phyloP scores from a whole-genome alignment of 2,888 invertebrate species.

The Orgyia antiqua region DNA sequence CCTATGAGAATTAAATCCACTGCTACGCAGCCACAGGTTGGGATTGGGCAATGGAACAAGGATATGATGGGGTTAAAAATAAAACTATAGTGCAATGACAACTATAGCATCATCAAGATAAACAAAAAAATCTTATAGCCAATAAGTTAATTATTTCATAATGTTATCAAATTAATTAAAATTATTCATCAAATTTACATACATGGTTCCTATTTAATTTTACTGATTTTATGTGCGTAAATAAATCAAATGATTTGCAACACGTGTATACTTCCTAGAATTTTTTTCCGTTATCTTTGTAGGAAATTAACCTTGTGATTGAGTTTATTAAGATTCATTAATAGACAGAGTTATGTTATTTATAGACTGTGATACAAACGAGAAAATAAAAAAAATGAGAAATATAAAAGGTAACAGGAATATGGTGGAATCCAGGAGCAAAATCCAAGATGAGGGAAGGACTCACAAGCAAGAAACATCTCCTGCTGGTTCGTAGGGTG shows the following conservation, averaged over 20 bases:
- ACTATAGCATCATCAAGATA: constrained; percentile 7
- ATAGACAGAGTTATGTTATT: too few species aligned
- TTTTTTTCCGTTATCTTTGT: too few species aligned
- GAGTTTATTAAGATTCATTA: too few species aligned
- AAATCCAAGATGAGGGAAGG: constrained; percentile 58
- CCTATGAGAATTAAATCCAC: constrained; percentile 76
- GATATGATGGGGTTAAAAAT: constrained; percentile 13
- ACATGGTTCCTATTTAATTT: too few species aligned
- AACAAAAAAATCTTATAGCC: background rate
- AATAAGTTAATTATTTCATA: too few species aligned
- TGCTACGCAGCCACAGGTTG: constrained; percentile 68
- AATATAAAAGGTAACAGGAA: constrained; percentile 22
- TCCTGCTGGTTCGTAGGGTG: constrained; percentile 71
- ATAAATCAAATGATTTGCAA: too few species aligned
- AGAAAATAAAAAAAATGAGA: constrained; percentile 1
- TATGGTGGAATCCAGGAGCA: constrained; percentile 37
- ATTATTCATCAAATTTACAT: background rate
- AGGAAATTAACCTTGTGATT: too few species aligned
- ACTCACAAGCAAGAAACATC: constrained; percentile 76
- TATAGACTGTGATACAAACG: too few species aligned
- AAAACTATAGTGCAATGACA: too few species aligned
- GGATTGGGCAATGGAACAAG: constrained; percentile 19
- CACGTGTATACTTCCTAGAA: too few species aligned
- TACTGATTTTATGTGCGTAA: too few species aligned
- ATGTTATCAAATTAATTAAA: background rate